Evolutionary conservation across 2,888 invertebrate genomes (phyloP).

Genomic region (Pandemis heparana): DNA sequence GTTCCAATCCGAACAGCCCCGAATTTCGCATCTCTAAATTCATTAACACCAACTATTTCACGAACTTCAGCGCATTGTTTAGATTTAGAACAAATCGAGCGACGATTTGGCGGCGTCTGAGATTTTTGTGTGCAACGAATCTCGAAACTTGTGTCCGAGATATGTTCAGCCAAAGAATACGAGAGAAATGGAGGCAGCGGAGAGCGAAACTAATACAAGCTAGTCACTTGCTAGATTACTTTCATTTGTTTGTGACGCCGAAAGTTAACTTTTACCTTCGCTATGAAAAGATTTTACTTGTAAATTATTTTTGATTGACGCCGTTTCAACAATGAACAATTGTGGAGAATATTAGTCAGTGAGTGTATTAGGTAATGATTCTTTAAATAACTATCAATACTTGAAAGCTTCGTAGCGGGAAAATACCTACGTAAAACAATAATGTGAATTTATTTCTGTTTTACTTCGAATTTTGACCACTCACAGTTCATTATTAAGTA

Average conservation of each 20-base stretch:
- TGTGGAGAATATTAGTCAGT: not conserved
- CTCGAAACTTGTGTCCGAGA: slow-evolving; percentile 1
- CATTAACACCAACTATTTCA: not conserved
- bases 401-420: not conserved
- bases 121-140: slow-evolving; percentile 20
- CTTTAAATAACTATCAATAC: not conserved
- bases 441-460: not conserved
- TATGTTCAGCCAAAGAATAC: slow-evolving; percentile 27
- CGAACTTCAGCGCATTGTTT: not conserved
- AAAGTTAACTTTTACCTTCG: slow-evolving; percentile 83
- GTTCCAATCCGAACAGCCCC: not conserved
- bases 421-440: too few species aligned
- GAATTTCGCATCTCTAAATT: not conserved
- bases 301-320: slow-evolving; percentile 29
- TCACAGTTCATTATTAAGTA: not conserved
- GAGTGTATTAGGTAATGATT: not conserved
- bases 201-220: slow-evolving; percentile 79
- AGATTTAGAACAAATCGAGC: not conserved
- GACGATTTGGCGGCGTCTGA: slow-evolving; percentile 1
- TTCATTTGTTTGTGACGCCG: slow-evolving; percentile 78
- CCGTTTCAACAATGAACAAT: slow-evolving; percentile 19
- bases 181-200: slow-evolving; percentile 58
- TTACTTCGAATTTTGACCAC: not conserved
- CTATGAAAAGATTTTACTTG: slow-evolving; percentile 59
- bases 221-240: slow-evolving; percentile 70